phyloP scores from a whole-genome alignment of 2,888 invertebrate species.

The Myopa testacea region DNA sequence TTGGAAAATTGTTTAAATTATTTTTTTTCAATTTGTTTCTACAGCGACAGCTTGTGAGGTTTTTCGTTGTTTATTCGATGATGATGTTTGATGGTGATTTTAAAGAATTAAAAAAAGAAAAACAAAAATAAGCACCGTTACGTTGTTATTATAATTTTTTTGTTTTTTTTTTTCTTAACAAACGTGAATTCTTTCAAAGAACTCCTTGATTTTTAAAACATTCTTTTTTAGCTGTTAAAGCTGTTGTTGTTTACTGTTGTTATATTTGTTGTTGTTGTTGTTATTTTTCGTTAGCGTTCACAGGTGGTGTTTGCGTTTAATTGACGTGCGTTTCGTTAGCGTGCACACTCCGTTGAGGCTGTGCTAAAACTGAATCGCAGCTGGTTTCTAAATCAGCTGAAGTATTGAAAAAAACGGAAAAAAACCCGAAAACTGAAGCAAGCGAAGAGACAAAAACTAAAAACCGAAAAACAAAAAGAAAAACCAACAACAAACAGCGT shows the following conservation, averaged over 20 bases:
- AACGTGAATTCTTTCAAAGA: too few relatives aligned
- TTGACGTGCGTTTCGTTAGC: constrained; percentile 49
- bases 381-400: constrained; percentile 61
- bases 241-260: not conserved
- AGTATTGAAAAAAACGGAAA: constrained; percentile 61
- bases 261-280: not conserved
- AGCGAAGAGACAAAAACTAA: constrained; percentile 30
- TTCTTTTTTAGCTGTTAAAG: too few relatives aligned
- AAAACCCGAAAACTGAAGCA: constrained; percentile 51
- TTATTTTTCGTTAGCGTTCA: not conserved
- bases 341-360: constrained; percentile 69
- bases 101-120: too few relatives aligned
- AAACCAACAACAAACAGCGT: not conserved
- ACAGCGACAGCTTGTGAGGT: too few relatives aligned
- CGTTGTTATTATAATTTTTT: too few relatives aligned
- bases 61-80: too few relatives aligned
- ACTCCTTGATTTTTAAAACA: too few relatives aligned
- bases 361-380: constrained; percentile 67
- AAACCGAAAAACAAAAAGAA: not conserved
- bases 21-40: too few relatives aligned
- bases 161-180: too few relatives aligned
- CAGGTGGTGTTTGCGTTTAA: constrained; percentile 28
- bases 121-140: too few relatives aligned
- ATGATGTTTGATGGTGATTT: too few relatives aligned
- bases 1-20: too few relatives aligned